Evolutionary conservation across 2,113 vertebrate species (phyloP).

Genomic region (Equus quagga): DNA sequence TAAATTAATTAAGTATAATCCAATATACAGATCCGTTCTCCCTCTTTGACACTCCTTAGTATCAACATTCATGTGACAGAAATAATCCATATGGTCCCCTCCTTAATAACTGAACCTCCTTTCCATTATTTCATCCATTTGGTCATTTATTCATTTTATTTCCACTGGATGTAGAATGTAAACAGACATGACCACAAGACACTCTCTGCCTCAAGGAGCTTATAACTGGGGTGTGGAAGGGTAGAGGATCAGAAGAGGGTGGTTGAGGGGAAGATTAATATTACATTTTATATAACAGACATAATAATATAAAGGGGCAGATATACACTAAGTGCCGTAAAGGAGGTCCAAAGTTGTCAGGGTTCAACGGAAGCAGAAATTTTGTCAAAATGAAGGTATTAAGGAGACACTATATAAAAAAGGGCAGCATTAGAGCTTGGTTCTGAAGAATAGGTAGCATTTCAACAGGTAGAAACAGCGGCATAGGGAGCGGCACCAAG

Average conservation of each 20-base stretch:
- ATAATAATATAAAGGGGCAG: not conserved
- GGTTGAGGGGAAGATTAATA: not conserved
- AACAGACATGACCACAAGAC: not conserved
- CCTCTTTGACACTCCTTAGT: not conserved
- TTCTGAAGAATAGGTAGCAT: not conserved
- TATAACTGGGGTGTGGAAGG: not conserved
- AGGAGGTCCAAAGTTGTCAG: not conserved
- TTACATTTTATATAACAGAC: not conserved
- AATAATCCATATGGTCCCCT: not conserved
- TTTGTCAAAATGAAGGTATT: not conserved
- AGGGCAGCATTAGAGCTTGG: not conserved
- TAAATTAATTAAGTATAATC: conserved; percentile 18
- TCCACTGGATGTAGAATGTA: not conserved
- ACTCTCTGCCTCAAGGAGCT: not conserved
- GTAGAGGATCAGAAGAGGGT: not conserved
- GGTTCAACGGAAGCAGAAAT: not conserved
- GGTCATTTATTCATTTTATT: conserved; percentile 14
- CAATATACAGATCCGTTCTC: not conserved
- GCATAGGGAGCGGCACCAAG: not conserved
- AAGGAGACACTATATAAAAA: not conserved
- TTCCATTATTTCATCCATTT: conserved; percentile 18
- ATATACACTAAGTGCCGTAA: not conserved
- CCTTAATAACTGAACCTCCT: not conserved
- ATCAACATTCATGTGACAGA: not conserved
- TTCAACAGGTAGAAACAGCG: not conserved